phyloP scores from a whole-genome alignment of 2,888 invertebrate genomes.

The Stenoptilia bipunctidactyla region DNA sequence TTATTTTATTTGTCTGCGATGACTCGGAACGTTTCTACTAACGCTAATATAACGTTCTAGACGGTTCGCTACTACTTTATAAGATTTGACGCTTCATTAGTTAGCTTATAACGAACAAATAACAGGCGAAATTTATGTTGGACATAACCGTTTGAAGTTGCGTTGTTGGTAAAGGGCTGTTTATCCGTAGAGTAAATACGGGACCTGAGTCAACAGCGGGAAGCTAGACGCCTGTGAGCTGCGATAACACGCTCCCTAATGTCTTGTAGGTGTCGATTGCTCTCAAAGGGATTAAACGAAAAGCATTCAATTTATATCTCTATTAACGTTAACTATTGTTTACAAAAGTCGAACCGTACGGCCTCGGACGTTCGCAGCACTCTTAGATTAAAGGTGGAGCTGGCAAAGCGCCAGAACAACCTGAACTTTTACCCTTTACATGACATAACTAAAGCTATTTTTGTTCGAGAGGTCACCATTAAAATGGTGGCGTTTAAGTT shows the following conservation, averaged over 20 bases:
- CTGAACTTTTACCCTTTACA: constrained; percentile 22
- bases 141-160: constrained; percentile 7
- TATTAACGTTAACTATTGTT: constrained; percentile 65
- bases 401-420: constrained; percentile 29
- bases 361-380: constrained; percentile 60
- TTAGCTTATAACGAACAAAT: constrained; percentile 10
- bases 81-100: constrained; percentile 24
- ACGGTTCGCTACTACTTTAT: constrained; percentile 35
- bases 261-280: constrained; percentile 41
- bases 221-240: constrained; percentile 27
- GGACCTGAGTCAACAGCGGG: constrained; percentile 23
- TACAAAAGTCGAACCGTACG: constrained; percentile 51
- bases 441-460: not conserved
- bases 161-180: constrained; percentile 37
- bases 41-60: constrained; percentile 35
- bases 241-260: constrained; percentile 47
- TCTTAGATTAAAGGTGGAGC: constrained; percentile 63
- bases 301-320: constrained; percentile 65
- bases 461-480: constrained; percentile 25
- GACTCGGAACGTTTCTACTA: constrained; percentile 23
- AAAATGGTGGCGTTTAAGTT: constrained; percentile 43
- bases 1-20: constrained; percentile 51
- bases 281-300: constrained; percentile 60
- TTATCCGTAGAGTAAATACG: constrained; percentile 25
- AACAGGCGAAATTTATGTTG: constrained; percentile 17